Percentiles rank a stretch among this genome's conserved stretches.
phyloP scores from a whole-genome alignment of 2,888 invertebrate species.

The Halictus quadricinctus region DNA sequence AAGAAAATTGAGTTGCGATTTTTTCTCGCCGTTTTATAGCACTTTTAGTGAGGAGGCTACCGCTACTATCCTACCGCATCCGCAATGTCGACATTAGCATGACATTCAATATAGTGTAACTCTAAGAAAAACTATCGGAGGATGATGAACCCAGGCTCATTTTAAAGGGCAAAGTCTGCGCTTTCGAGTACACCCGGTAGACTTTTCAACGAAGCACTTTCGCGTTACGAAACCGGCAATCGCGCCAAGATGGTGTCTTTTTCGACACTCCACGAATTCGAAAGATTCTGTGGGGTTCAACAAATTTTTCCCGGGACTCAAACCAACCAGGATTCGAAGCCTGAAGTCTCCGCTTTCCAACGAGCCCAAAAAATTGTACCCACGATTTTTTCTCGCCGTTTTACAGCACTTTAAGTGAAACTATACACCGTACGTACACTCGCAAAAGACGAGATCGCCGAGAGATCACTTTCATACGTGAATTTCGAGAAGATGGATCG shows the following conservation, averaged over 20 bases:
- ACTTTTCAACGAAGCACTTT: background rate
- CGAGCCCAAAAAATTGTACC: background rate
- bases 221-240: background rate
- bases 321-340: background rate
- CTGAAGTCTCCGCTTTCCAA: background rate
- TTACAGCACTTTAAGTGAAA: background rate
- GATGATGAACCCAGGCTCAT: background rate
- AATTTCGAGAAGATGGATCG: background rate
- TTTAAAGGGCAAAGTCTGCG: background rate
- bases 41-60: background rate
- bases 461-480: background rate
- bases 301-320: background rate
- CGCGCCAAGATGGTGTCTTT: rapidly evolving
- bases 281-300: background rate
- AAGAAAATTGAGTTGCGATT: background rate
- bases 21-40: background rate
- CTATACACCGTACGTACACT: too few relatives aligned
- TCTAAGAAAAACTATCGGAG: background rate
- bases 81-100: background rate
- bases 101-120: background rate
- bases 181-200: background rate
- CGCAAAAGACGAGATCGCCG: background rate
- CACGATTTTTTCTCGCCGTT: background rate
- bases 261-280: background rate
- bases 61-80: background rate